Evolutionary conservation across 1,140 invertebrate species (phyloP), one percentile per base, ranked within the genome.

Genomic region (Monochamus saltuarius): DNA sequence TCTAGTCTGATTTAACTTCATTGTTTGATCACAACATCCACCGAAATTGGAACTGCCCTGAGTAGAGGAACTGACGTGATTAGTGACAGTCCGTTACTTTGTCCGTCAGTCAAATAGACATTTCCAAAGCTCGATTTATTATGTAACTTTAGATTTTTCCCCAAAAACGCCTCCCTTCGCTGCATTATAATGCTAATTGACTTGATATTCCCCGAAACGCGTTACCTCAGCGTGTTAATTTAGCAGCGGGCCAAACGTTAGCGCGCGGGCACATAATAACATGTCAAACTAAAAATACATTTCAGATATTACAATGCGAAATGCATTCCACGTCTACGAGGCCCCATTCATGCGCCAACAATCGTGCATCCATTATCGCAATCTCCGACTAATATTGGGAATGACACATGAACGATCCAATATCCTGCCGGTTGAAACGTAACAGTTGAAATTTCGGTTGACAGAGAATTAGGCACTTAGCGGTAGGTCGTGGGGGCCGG

Each of bases 381-480:
- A 62, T 62, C 64, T 65, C 60, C 56, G 45, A 50, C 62, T 67
- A 63, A 62, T 67, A 67, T 67, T 67, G 59, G 56, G 65, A 62
- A 57, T 67, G 65, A 67, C 65, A 67, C 59, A 67, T 67, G 65
- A 67, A 67, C 62, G 65, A 61, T 65, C 59, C 65, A 67, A 67
- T 67, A 67, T 67, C 66, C 66, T 61, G 60, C 45, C 39, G 52
- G 60, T 66, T 35, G 39, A 57, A 58, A 63, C 45, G 64, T 68
- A 60, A 66, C 64, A 61, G 54, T 67, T 61, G 56, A 60, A 68
- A 66, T 60, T 55, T 56, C 46, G 63, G 63, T 62, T 67, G 69
- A 67, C 67, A 69, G 65, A 58, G 67, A 71, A 71, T 69, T 69
- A 69, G 69, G 69, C 69, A 69, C 65, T 69, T 71, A 69, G 67